Evolutionary conservation across 2,797 vertebrate genomes (phyloP).

Genomic region (Philypnodon macrostomus): DNA sequence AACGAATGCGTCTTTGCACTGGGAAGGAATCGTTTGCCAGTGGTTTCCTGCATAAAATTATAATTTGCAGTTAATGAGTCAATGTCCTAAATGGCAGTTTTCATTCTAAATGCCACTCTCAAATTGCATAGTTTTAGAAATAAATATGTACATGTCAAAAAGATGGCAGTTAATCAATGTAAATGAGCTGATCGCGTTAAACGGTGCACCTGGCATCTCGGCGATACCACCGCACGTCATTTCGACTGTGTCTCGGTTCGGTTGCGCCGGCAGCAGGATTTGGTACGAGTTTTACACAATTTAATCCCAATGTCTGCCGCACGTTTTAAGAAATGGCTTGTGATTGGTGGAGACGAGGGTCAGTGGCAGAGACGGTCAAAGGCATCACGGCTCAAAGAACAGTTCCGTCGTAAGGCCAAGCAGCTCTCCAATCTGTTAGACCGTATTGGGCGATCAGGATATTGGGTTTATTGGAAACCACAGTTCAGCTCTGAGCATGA

Average conservation of each 20-base stretch:
- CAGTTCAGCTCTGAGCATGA: conserved; percentile 54
- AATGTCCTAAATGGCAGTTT: conserved; percentile 14
- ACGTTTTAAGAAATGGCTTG: conserved; percentile 31
- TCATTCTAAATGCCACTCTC: conserved; percentile 47
- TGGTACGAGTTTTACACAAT: background rate
- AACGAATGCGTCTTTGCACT: conserved; percentile 13
- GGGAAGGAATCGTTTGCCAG: conserved; percentile 21
- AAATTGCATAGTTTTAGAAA: conserved; percentile 67
- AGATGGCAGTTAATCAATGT: conserved; percentile 26
- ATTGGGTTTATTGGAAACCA: conserved; percentile 66
- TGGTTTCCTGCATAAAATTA: conserved; percentile 26
- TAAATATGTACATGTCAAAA: conserved; percentile 35
- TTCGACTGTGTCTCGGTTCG: too few species aligned
- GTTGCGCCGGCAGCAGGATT: too few species aligned
- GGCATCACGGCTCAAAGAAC: conserved; percentile 57
- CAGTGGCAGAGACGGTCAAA: conserved; percentile 54
- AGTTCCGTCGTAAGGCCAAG: conserved; percentile 62
- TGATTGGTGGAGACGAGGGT: conserved; percentile 35
- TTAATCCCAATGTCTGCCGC: conserved; percentile 20
- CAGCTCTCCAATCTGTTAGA: conserved; percentile 37
- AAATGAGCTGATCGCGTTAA: conserved; percentile 9
- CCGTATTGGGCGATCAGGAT: conserved; percentile 58
- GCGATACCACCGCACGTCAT: too few species aligned
- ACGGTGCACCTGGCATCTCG: too few species aligned
- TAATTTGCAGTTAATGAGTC: conserved; percentile 27